Conservation (phyloP, 2,888 invertebrate species). For the Panorpa germanica region DNA sequence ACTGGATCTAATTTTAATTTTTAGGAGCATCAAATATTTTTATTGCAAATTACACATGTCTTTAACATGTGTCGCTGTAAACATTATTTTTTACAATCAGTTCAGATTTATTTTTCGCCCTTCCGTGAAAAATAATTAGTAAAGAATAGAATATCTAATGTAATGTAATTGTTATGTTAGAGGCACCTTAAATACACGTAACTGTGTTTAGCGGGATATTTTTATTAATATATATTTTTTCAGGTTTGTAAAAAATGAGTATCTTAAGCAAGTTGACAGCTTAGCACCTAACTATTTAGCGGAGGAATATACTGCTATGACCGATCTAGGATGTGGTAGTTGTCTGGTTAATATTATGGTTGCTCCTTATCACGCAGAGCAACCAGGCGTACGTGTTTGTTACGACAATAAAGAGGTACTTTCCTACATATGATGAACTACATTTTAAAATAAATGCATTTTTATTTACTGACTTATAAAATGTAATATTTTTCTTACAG, state of each 20-base stretch:
- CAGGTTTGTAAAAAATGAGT: conserved; percentile 55
- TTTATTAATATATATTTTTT: conserved; percentile 13
- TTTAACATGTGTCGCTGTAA: background rate
- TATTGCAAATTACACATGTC: no score
- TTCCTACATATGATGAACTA: no score
- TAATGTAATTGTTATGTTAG: no score
- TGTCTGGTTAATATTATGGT: conserved; percentile 42
- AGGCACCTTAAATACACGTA: no score
- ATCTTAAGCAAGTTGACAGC: conserved; percentile 60
- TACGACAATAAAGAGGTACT: conserved; percentile 42
- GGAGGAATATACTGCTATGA: conserved; percentile 50
- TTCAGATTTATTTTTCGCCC: background rate
- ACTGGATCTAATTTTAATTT: no score
- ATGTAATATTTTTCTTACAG: conserved; percentile 24
- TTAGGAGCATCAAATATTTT: no score
- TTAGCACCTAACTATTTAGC: conserved; percentile 66
- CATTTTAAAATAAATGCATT: conserved; percentile 11
- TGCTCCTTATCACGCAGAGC: conserved; percentile 39
- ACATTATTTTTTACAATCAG: background rate
- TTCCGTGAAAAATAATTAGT: background rate
- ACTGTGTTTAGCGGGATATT: no score
- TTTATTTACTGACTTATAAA: background rate
- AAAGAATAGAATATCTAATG: background rate
- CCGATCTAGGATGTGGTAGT: conserved; percentile 49
- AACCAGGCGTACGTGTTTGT: conserved; percentile 47